Conservation (phyloP, 2,113 vertebrate genomes). For the Oryzias javanicus region DNA sequence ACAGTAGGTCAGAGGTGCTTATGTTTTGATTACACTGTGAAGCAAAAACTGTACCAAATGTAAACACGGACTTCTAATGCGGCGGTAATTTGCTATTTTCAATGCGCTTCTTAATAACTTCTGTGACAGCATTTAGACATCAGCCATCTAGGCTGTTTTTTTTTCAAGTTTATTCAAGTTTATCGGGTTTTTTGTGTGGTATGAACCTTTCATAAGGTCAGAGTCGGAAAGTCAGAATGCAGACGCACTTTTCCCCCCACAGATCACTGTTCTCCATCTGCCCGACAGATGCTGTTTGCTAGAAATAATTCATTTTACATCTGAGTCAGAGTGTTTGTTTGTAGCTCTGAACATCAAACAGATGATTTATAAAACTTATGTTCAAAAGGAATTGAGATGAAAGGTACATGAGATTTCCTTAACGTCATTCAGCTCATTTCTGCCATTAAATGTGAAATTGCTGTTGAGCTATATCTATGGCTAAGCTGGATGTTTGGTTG, state of each 20-base stretch:
- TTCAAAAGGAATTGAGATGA: conserved; percentile 20
- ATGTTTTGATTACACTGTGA: conserved; percentile 2
- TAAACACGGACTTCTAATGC: conserved; percentile 28
- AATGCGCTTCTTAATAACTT: conserved; percentile 39
- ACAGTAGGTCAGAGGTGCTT: conserved; percentile 4
- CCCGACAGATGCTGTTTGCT: conserved; percentile 47
- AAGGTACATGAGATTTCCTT: conserved; percentile 1
- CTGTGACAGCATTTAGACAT: conserved; percentile 41
- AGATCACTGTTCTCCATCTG: conserved; percentile 49
- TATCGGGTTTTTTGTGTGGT: conserved; percentile 43
- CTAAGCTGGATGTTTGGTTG: neutral
- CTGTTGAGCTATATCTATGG: conserved; percentile 2
- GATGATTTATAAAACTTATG: conserved; percentile 16
- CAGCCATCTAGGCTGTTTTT: conserved; percentile 51
- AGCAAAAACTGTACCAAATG: conserved; percentile 17
- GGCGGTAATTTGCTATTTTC: conserved; percentile 33
- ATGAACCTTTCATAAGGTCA: conserved; percentile 34
- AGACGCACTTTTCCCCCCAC: conserved; percentile 31
- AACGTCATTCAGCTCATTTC: conserved; percentile 3
- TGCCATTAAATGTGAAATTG: conserved; percentile 8
- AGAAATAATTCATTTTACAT: conserved; percentile 46
- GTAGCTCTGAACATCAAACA: conserved; percentile 25
- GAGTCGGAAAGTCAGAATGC: conserved; percentile 45
- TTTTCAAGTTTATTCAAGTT: conserved; percentile 41
- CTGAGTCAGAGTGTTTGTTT: conserved; percentile 30